phyloP scores from a whole-genome alignment of 2,888 invertebrate genomes.

The Hetaerina titia region DNA sequence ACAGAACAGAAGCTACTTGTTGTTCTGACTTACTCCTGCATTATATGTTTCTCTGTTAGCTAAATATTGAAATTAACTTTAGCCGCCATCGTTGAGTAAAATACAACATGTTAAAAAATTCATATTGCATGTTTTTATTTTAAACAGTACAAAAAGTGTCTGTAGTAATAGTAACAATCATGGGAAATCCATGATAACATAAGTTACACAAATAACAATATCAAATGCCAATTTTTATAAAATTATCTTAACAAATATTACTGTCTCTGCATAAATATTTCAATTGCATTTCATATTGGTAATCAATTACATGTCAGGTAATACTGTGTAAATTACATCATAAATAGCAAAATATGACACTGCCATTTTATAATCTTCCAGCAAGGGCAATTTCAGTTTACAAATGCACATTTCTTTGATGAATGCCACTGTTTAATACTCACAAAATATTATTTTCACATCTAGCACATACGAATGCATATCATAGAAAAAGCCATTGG shows the following conservation, averaged over 20 bases:
- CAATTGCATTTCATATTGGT: constrained; percentile 8
- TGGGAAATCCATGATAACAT: constrained; percentile 16
- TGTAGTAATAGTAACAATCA: background rate
- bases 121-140: background rate
- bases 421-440: background rate
- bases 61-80: too few relatives aligned
- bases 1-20: too few relatives aligned
- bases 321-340: constrained; percentile 48
- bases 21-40: too few relatives aligned
- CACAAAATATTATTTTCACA: constrained; percentile 34
- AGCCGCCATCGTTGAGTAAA: background rate
- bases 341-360: constrained; percentile 36
- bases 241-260: constrained; percentile 26
- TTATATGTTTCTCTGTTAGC: too few relatives aligned
- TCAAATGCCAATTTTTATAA: constrained; percentile 42
- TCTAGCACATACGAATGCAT: background rate
- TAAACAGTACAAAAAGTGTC: background rate
- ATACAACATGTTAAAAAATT: background rate
- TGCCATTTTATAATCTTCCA: constrained; percentile 27
- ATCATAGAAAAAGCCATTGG: background rate
- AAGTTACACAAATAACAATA: constrained; percentile 50
- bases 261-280: background rate
- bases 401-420: constrained; percentile 36
- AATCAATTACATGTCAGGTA: background rate
- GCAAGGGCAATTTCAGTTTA: constrained; percentile 38